phyloP scores from a whole-genome alignment of 2,797 vertebrate genomes.

The Acrocephalus scirpaceus region DNA sequence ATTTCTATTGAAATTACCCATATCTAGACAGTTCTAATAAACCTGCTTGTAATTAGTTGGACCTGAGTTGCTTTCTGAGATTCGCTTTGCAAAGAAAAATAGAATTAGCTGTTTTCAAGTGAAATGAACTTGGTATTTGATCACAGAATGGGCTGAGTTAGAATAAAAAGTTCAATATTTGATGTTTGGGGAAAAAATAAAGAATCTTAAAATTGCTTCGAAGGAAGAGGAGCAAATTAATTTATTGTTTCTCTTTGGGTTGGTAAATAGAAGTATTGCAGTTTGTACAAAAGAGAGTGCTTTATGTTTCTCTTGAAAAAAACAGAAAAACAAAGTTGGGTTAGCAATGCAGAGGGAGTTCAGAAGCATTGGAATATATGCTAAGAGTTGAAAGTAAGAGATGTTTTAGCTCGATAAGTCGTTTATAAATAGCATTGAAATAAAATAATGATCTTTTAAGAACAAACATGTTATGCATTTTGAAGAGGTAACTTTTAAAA shows the following conservation, averaged over 20 bases:
- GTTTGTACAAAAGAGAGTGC: background rate
- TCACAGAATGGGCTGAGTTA: background rate
- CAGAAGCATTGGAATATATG: conserved; percentile 7
- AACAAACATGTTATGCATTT: conserved; percentile 48
- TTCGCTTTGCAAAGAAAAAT: background rate
- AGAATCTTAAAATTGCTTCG: background rate
- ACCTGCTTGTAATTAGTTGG: conserved; percentile 2
- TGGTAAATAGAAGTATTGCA: background rate
- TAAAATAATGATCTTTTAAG: conserved; percentile 46
- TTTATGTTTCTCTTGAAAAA: background rate
- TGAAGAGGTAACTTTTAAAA: conserved; percentile 63
- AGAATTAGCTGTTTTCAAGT: background rate
- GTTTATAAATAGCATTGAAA: conserved; percentile 56
- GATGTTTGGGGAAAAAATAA: background rate
- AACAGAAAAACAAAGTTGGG: background rate
- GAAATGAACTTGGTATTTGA: background rate
- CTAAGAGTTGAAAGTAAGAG: conserved; percentile 35
- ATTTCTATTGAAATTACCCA: conserved; percentile 14
- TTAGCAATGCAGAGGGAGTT: background rate
- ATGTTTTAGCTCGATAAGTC: conserved; percentile 40
- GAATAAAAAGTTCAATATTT: background rate
- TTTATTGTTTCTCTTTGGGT: background rate
- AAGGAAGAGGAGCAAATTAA: background rate
- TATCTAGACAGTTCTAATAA: conserved; percentile 20
- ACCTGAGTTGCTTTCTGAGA: background rate